Conservation (phyloP, 2,113 vertebrate genomes). For the Myiagra hebetior region DNA sequence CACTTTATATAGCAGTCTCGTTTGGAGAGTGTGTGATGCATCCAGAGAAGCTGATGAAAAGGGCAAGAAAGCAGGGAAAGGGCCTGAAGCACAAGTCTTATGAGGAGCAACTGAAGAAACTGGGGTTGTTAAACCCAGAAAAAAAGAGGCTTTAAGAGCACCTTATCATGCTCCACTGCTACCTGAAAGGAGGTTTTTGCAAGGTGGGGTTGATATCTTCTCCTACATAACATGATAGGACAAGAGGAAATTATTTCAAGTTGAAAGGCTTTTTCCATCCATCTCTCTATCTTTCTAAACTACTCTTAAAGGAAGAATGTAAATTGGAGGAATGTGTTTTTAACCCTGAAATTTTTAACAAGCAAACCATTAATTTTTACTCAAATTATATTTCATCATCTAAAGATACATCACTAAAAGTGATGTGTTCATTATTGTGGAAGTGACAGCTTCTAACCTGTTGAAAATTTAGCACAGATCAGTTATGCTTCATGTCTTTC, state of each 20-base stretch:
- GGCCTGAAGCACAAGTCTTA: background rate
- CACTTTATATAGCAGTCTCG: rapidly evolving
- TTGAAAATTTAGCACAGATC: background rate
- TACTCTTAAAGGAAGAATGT: background rate
- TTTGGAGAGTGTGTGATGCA: background rate
- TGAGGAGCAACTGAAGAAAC: background rate
- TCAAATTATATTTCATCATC: background rate
- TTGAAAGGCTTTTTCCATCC: background rate
- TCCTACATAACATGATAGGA: background rate
- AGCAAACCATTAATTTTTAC: background rate
- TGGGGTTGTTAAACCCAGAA: background rate
- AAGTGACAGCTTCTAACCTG: background rate
- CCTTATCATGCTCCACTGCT: background rate
- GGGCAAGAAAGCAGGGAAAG: background rate
- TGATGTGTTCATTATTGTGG: background rate
- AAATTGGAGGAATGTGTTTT: background rate
- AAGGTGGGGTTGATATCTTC: rapidly evolving
- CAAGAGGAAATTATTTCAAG: background rate
- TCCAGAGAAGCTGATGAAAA: background rate
- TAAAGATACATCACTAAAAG: background rate
- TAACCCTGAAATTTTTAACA: background rate
- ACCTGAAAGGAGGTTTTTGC: background rate
- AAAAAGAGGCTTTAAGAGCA: background rate
- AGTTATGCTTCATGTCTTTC: background rate
- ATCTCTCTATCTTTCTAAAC: background rate